Conservation (phyloP, 2,797 vertebrate species). For the Malacoraja senta region DNA sequence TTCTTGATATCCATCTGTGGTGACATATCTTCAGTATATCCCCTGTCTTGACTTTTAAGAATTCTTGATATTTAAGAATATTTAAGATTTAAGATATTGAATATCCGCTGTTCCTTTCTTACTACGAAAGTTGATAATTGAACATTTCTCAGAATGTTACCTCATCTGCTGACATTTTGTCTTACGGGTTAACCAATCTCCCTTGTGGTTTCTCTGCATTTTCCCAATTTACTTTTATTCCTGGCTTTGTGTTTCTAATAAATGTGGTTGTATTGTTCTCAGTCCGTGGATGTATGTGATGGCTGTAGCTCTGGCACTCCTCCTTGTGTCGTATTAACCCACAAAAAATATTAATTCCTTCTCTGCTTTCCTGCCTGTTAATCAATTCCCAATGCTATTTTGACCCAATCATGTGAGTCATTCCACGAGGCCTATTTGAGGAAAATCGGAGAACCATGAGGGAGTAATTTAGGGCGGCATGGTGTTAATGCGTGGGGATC, state of each 20-base stretch:
- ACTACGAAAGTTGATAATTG: neutral
- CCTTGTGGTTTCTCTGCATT: neutral
- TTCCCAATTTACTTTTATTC: neutral
- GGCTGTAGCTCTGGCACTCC: neutral
- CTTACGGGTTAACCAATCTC: neutral
- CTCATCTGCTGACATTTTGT: neutral
- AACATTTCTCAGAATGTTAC: neutral
- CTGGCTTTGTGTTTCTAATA: neutral
- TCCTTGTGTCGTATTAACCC: neutral
- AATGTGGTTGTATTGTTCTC: neutral
- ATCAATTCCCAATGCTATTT: neutral
- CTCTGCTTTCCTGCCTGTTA: neutral
- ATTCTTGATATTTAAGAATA: neutral
- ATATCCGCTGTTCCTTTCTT: neutral
- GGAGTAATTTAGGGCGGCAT: no score
- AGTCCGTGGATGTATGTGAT: neutral
- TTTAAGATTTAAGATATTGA: no score
- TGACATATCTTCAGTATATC: no score
- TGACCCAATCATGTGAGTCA: neutral
- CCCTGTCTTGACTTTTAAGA: no score
- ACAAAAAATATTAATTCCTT: neutral
- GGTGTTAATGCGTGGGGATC: no score
- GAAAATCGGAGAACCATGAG: neutral
- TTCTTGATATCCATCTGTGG: no score
- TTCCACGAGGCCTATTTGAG: neutral